phyloP scores from a whole-genome alignment of 2,113 vertebrate genomes.

The Chaetops frenatus region DNA sequence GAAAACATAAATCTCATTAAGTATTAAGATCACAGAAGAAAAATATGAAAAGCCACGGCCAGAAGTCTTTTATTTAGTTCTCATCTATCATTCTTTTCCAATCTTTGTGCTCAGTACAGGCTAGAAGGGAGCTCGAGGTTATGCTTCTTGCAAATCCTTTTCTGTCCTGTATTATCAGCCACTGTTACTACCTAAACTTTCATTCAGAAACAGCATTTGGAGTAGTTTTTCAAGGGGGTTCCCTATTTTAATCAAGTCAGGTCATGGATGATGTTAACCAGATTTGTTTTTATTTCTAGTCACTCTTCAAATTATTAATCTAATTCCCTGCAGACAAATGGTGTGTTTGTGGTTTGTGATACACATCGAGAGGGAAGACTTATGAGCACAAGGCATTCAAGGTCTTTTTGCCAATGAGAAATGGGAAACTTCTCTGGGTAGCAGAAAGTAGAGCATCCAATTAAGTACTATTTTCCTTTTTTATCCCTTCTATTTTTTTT shows the following conservation, averaged over 20 bases:
- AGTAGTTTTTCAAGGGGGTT: background rate
- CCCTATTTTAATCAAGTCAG: constrained; percentile 33
- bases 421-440: background rate
- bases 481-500: background rate
- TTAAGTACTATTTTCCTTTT: background rate
- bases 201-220: background rate
- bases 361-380: background rate
- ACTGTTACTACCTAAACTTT: background rate
- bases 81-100: background rate
- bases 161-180: background rate
- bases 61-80: background rate
- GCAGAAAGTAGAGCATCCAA: background rate
- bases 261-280: background rate
- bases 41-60: background rate
- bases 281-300: constrained; percentile 21
- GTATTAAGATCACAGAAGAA: background rate
- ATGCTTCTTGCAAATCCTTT: background rate
- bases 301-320: constrained; percentile 7
- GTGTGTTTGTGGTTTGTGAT: background rate
- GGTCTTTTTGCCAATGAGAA: background rate
- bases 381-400: background rate
- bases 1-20: background rate
- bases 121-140: background rate
- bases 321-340: constrained; percentile 2
- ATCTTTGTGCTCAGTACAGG: background rate